Conservation (phyloP, 2,888 invertebrate genomes). For the Agriopis marginaria region DNA sequence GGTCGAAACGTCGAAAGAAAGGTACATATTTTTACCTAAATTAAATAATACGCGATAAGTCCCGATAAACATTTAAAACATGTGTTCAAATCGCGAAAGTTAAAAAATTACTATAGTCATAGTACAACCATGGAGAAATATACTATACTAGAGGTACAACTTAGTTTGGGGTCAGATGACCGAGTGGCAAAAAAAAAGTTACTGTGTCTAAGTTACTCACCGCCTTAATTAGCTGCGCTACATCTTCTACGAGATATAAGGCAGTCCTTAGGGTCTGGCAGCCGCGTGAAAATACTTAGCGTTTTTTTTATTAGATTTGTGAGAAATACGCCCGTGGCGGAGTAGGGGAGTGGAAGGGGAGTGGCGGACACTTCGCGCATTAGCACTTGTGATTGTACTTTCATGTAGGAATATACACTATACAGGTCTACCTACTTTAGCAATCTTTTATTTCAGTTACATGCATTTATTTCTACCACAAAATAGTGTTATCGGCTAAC, state of each 20-base stretch:
- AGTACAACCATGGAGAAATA: no score
- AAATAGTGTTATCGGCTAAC: neutral
- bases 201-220: neutral
- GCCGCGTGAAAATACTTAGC: conserved; percentile 17
- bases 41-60: no score
- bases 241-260: conserved; percentile 1
- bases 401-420: neutral
- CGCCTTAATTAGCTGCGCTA: neutral
- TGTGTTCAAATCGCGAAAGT: no score
- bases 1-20: no score
- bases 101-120: no score
- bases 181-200: no score
- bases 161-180: no score
- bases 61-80: no score
- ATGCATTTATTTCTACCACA: neutral
- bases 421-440: neutral
- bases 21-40: no score
- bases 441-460: neutral
- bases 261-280: conserved; percentile 1
- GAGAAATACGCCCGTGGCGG: neutral
- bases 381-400: neutral
- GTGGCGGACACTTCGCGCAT: neutral
- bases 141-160: no score
- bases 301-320: conserved; percentile 23
- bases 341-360: no score